Evolutionary conservation across 2,797 vertebrate genomes (phyloP), one percentile per base, ranked within the genome.

Genomic region (Malacoctenus gilli): DNA sequence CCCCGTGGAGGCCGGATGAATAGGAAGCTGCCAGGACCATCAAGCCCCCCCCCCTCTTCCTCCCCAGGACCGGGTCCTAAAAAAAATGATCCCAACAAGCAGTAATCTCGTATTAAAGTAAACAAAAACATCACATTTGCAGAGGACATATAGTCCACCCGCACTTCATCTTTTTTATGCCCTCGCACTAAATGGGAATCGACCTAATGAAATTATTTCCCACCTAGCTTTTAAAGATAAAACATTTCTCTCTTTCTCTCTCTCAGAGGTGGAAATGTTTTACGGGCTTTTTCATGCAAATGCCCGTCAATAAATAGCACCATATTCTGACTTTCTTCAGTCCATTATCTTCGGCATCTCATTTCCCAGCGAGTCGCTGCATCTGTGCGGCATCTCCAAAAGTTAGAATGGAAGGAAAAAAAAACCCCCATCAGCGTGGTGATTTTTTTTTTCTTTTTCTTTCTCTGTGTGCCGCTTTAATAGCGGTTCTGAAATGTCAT

Each of bases 1-100:
- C 60, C 82, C 81, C 0, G 49, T 36, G 47, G 77, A 79, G 68
- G 23, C 37, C 9, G 41, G 75, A 80, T 74, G 59, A 82, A 83
- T 61, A 69, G 64, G 66, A 62, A 66, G 58, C 60, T 56, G 63
- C 74, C 37, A 44, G 21, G 55, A 75, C 18, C 19, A 79, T 74
- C 64, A 43, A 10, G 41, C 40, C 59, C 66, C 58, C 75, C 32
- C n/a, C n/a, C n/a, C n/a, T n/a, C n/a, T n/a, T n/a, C n/a, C n/a
- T n/a, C n/a, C n/a, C 3, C 20, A 55, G 65, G 23, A 70, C 9
- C 43, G 6, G 47, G 30, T 40, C 54, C 43, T n/a, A n/a, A n/a
- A 59, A 79, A 77, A 69, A 69, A 72, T 61, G 18, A 75, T 73
- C 57, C 32, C 55, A 63, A 60, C 73, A 75, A 72, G 75, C 62